These are phyloP conservation scores for Salminus brasiliensis DNA, from an alignment of 2,113 vertebrate genomes.

Conservation along the genomic window DNA sequence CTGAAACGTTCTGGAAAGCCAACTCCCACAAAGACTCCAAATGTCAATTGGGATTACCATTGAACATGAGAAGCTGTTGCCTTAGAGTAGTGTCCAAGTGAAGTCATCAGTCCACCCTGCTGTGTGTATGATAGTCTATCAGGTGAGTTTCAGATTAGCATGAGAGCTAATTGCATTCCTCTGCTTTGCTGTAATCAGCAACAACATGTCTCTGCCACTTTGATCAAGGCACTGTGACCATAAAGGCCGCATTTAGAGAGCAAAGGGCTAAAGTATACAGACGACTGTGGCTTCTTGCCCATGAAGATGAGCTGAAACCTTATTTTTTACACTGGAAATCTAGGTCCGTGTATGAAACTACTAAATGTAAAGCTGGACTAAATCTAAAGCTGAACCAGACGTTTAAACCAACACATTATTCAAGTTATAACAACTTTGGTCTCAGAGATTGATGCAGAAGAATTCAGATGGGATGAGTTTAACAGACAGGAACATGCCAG, in stretches of 20 bases:
- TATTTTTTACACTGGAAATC: neutral
- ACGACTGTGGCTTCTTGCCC: neutral
- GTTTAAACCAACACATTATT: no score
- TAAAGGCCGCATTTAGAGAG: neutral
- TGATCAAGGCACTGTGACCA: conserved; percentile 19
- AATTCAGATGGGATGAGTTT: neutral
- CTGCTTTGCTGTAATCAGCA: neutral
- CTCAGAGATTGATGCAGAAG: neutral
- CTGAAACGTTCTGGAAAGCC: neutral
- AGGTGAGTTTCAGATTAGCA: conserved; percentile 27
- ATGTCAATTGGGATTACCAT: neutral
- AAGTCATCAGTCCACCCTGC: neutral
- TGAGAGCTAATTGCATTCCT: conserved; percentile 31
- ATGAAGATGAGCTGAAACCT: neutral
- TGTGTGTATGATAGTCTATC: conserved; percentile 24
- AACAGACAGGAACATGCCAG: neutral
- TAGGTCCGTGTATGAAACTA: neutral
- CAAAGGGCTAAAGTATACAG: neutral
- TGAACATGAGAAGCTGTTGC: neutral
- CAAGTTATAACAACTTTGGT: neutral
- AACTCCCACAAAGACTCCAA: neutral
- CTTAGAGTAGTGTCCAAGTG: neutral
- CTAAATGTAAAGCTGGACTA: neutral
- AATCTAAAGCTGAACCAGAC: no score
- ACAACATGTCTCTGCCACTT: neutral